Conservation (phyloP, 1,140 invertebrate genomes). For the Diploscapter pachys region DNA sequence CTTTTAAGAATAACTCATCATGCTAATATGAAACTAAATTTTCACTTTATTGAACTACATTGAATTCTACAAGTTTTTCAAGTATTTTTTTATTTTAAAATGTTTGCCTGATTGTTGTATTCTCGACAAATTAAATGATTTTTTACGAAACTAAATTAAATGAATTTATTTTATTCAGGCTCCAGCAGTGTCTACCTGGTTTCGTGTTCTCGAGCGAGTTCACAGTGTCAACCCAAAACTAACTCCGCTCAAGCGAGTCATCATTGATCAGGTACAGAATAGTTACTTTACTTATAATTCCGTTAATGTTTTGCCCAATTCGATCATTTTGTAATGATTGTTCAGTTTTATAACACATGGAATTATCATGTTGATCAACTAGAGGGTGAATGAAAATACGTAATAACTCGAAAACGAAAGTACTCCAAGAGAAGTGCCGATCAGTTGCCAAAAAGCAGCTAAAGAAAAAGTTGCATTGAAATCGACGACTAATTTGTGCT, state of each 20-base stretch:
- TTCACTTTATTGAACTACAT: too few species aligned
- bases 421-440: not conserved
- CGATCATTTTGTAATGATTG: slow-evolving; percentile 6
- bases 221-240: not conserved
- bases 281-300: not conserved
- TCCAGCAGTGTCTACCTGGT: slow-evolving; percentile 15
- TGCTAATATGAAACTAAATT: too few species aligned
- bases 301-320: slow-evolving; percentile 1
- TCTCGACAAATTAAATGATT: too few species aligned
- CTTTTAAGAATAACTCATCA: too few species aligned
- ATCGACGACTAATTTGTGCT: too few species aligned
- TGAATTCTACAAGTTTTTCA: too few species aligned
- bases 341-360: not conserved
- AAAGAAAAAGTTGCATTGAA: slow-evolving; percentile 1
- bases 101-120: too few species aligned
- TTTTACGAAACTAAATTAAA: too few species aligned
- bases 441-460: not conserved
- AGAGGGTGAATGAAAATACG: not conserved
- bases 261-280: not conserved
- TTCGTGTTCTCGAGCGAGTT: slow-evolving; percentile 15
- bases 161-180: not conserved
- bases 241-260: not conserved
- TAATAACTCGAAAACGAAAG: not conserved
- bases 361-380: slow-evolving; percentile 11
- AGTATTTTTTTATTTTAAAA: too few species aligned